A percentile compares a stretch with the other conserved stretches of the same genome.
Conservation (phyloP, 1,140 invertebrate genomes). For the Diuraphis noxia region DNA sequence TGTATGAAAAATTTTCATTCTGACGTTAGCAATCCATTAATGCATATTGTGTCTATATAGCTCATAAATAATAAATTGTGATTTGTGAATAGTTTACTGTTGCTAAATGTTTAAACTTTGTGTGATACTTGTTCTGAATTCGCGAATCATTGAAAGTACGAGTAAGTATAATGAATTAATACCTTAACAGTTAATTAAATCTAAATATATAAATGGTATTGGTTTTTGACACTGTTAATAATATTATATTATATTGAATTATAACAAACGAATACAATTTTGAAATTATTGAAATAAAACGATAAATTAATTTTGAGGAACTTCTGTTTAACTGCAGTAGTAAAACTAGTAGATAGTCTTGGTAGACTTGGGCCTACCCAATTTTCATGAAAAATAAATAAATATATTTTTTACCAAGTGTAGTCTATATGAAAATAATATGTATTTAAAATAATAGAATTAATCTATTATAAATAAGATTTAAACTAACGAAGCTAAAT, state of each 20-base stretch:
- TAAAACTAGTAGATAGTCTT: too few relatives aligned
- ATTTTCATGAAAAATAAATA: too few relatives aligned
- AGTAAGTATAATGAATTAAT: not conserved
- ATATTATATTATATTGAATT: not conserved
- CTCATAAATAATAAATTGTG: not conserved
- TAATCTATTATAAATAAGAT: too few relatives aligned
- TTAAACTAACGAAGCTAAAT: too few relatives aligned
- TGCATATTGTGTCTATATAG: not conserved
- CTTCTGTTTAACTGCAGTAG: too few relatives aligned
- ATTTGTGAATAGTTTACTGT: not conserved
- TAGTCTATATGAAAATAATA: too few relatives aligned
- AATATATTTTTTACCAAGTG: too few relatives aligned
- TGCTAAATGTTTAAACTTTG: not conserved
- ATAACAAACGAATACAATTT: not conserved
- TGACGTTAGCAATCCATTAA: not conserved
- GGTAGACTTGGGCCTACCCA: too few relatives aligned
- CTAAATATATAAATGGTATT: not conserved
- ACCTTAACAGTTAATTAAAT: not conserved
- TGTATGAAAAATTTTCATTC: not conserved
- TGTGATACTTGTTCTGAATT: not conserved
- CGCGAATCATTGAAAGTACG: rapidly evolving
- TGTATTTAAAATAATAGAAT: too few relatives aligned
- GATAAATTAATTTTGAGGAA: not conserved
- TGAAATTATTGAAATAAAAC: not conserved
- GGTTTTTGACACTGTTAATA: not conserved